phyloP scores from a whole-genome alignment of 1,140 invertebrate species.

The Parapsyche elsis region DNA sequence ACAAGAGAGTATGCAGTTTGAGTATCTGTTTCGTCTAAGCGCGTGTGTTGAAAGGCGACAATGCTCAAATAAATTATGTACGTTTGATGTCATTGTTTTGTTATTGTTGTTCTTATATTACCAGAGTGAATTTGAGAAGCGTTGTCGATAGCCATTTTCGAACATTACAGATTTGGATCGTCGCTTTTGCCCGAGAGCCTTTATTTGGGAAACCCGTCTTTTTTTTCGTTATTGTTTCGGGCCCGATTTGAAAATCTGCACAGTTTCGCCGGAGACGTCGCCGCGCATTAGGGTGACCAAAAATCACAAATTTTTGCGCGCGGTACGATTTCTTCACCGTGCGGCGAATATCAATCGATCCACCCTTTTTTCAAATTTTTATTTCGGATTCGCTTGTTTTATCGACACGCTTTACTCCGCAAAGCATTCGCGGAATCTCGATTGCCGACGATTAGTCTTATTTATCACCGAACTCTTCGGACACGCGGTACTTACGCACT shows the following conservation, averaged over 20 bases:
- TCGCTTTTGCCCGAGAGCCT: conserved; percentile 23
- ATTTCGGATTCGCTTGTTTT: not conserved
- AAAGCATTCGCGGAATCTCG: too few species aligned
- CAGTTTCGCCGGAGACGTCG: conserved; percentile 11
- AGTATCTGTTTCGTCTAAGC: too few species aligned
- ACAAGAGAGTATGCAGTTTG: too few species aligned
- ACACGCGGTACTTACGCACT: too few species aligned
- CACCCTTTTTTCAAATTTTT: not conserved
- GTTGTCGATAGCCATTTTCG: conserved; percentile 21
- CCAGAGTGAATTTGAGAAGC: not conserved
- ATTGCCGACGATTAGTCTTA: too few species aligned
- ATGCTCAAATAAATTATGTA: too few species aligned
- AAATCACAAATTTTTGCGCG: conserved; percentile 20
- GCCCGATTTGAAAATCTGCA: conserved; percentile 36
- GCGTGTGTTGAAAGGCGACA: too few species aligned
- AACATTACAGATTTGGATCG: conserved; percentile 44
- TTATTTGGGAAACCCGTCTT: conserved; percentile 39
- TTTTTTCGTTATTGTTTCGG: conserved; percentile 15
- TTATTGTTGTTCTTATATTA: not conserved
- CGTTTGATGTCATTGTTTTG: too few species aligned
- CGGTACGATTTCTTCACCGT: conserved; percentile 13
- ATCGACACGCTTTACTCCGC: not conserved
- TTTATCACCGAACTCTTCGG: too few species aligned
- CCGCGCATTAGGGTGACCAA: conserved; percentile 25
- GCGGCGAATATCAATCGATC: not conserved